Evolutionary conservation across 2,797 vertebrate genomes (phyloP), one percentile per base, ranked within the genome.

Genomic region (Sebastolobus altivelis): DNA sequence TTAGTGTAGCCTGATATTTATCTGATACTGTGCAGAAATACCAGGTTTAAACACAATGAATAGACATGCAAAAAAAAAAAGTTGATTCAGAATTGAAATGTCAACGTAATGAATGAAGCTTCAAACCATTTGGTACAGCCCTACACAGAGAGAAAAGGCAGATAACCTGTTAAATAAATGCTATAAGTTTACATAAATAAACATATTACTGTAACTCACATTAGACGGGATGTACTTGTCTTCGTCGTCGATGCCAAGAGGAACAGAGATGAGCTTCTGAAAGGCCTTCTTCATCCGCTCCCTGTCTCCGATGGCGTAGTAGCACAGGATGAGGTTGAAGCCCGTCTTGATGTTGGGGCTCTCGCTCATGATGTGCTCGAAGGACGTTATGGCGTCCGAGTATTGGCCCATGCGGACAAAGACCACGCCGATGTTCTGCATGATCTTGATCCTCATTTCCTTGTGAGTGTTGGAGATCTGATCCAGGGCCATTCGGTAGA

Each of bases 231-330:
- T 95, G 70, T 99, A 99, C 91, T 98, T 99, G 84, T 99, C 98
- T 31, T 99, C 98, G 43, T 97, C 97, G 66, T 98, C 97, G 38
- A 98, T 95, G 73, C 96, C 97, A 70, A 98, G 92, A 3, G 97
- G 97, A 63, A 98, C 97, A 37, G 95, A 94, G 61, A 99, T 97
- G 80, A 99, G 93, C 88, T 97, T 99, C 89, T 99, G 97, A 83
- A 99, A 99, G 59, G 98, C 96, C 89, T 97, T 99, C 94, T 99
- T 99, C 97, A 99, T 99, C 93, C 96, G 96, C 65, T 99, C 98
- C 65, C 91, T 83, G 62, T 99, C 97, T 71, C 98, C 97, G 67
- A 96, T 85, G 77, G 98, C 98, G 82, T 98, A 99, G 90, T 97
- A 99, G 93, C 97, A 98, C 0, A 99, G 92, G 87, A 97, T 97